These are phyloP conservation scores for Cynopterus sphinx DNA, from an alignment of 2,797 vertebrate species.

Conservation along the genomic window DNA sequence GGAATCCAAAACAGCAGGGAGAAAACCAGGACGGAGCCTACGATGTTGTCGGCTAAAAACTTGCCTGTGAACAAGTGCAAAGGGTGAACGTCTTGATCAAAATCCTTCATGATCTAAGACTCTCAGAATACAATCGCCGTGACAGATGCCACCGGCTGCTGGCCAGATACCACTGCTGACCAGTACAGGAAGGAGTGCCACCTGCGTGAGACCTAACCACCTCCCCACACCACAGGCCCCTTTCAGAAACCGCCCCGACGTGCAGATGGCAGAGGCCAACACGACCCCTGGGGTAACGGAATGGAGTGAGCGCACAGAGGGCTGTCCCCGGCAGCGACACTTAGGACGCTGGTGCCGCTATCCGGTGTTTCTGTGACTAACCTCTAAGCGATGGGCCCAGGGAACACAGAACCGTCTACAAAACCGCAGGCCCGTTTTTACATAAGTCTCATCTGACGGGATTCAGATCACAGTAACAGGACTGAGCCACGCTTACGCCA, in stretches of 20 bases:
- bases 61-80: constrained; percentile 88
- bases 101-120: rapidly evolving
- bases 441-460: neutral
- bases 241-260: neutral
- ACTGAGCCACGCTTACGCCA: neutral
- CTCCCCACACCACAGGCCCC: neutral
- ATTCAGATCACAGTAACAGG: neutral
- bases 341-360: too few species aligned
- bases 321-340: too few species aligned
- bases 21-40: constrained; percentile 98
- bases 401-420: neutral
- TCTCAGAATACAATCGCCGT: rapidly evolving
- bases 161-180: rapidly evolving
- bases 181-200: neutral
- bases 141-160: neutral
- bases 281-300: neutral
- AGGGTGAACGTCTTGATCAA: neutral
- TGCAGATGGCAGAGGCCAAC: rapidly evolving
- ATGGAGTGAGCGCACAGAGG: rapidly evolving
- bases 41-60: constrained; percentile 98
- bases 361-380: neutral
- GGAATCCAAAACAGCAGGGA: constrained; percentile 98
- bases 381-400: too few species aligned
- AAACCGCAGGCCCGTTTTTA: neutral
- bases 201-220: rapidly evolving